Evolutionary conservation across 2,888 invertebrate species (phyloP).

Genomic region (Chaitophorus viminalis): DNA sequence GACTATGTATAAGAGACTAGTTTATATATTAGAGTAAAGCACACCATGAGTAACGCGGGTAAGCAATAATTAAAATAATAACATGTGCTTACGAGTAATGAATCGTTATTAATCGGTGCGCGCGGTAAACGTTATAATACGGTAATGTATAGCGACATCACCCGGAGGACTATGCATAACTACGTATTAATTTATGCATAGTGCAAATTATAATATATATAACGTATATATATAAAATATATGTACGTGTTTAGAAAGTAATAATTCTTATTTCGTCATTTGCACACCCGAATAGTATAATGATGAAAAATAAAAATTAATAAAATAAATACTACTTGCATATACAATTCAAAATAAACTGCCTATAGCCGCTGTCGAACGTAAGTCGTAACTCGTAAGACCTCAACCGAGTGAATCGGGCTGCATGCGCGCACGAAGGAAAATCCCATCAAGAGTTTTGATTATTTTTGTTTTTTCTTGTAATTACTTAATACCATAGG

Average conservation of each 20-base stretch:
- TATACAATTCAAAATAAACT: not conserved
- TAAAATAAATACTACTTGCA: too few relatives aligned
- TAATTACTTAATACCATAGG: too few relatives aligned
- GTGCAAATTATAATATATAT: not conserved
- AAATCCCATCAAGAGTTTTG: too few relatives aligned
- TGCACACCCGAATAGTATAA: not conserved
- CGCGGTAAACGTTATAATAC: constrained; percentile 3
- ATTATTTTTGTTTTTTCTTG: too few relatives aligned
- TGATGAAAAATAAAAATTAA: not conserved
- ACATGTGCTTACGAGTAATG: constrained; percentile 1
- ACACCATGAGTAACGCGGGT: not conserved
- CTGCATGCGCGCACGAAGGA: too few relatives aligned
- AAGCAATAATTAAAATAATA: constrained; percentile 37
- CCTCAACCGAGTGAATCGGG: not conserved
- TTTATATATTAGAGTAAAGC: constrained; percentile 17
- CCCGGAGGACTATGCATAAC: constrained; percentile 14
- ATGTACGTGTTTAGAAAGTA: constrained; percentile 42
- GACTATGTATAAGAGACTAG: not conserved
- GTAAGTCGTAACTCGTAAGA: too few relatives aligned
- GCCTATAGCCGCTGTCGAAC: not conserved
- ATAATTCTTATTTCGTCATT: constrained; percentile 6
- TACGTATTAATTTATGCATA: not conserved
- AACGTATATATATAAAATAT: not conserved
- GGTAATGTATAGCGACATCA: not conserved
- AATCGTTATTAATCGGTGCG: constrained; percentile 29